Evolutionary conservation across 2,888 invertebrate species (phyloP), one percentile per base, ranked within the genome.

Genomic region (Cryptus armator): DNA sequence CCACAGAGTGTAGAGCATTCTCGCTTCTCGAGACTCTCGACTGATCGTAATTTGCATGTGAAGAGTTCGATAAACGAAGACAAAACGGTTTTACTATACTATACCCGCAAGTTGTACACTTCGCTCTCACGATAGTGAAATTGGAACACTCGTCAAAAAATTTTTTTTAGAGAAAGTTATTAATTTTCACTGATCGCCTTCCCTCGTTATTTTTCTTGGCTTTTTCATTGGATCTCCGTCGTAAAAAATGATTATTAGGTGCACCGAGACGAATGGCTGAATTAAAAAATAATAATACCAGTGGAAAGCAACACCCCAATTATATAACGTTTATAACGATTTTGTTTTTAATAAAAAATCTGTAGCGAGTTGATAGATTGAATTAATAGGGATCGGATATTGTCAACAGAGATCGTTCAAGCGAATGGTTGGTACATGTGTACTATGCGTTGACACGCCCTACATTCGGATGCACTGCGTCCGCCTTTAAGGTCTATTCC

Each of bases 381-480:
- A 51, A 19, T 19, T 68, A 9, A n/a, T 51, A 37, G 12, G 14
- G 37, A 19, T 37, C n/a, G 76, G 3, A 24, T 66, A 53, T n/a
- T 44, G 29, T 48, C 5, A 19, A 43, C 51, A 66, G 6, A 68
- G 66, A 53, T 51, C 43, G 14, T 76, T 51, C 66, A 51, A 76
- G 66, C 51, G 48, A 43, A 76, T n/a, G 64, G 19, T 66, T 66
- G 51, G 66, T 66, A 53, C 19, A 24, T 37, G 19, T 66, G 66
- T 59, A 46, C 46, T 44, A 19, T 51, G 64, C 62, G 77, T 72
- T 67, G 85, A 81, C 83, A 83, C 77, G 83, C 83, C 84, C 86
- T 82, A 87, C 74, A 86, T 87, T 85, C 66, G 43, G 74, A 79
- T 81, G 77, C 81, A 80, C 59, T 24, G 67, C 72, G 68, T 48